Evolutionary conservation across 2,888 invertebrate species (phyloP), one percentile per base, ranked within the genome.

Genomic region (Schizotus pectinicornis): DNA sequence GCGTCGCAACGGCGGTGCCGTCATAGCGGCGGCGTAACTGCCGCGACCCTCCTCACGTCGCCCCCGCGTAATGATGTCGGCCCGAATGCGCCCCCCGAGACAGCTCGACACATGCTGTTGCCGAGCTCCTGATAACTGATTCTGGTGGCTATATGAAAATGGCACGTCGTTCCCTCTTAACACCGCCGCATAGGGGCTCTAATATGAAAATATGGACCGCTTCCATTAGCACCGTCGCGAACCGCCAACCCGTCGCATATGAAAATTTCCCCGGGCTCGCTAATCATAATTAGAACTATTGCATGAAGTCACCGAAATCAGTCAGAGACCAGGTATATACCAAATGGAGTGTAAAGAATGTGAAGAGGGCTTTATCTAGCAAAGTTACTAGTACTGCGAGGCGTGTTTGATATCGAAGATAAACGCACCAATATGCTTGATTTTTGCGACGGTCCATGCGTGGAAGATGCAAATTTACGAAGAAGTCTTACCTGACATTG

Each of bases 51-150:
- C 22, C 22, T 22, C 22, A 22, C 22, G 22, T 22, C 22, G 22
- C 22, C 22, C 22, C 22, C 22, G 22, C 22, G 22, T 22, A 22
- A 22, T 22, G 22, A 22, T 22, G 22, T 22, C 22, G 22, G 22
- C 22, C 22, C 9, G 22, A 32, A 32, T 34, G 32, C 34, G 12
- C 34, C 22, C 22, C 45, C 11, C 7, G 45, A 34, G 45, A 13
- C 45, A 7, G 11, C 8, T 33, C 22, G 22, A 22, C 22, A 22
- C 22, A 22, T 34, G 34, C 45, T 22, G 14, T 45, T 45, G 32
- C 45, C 45, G 45, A 45, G 34, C 45, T 43, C 13, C 34, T 45
- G 45, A 45, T 45, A 45, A 45, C 45, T 45, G 45, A 45, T 45
- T 45, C 31, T 12, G 39, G 22, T 22, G 13, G 13, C 37, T 30